phyloP scores from a whole-genome alignment of 2,113 vertebrate species.

The Catharus fuscescens region DNA sequence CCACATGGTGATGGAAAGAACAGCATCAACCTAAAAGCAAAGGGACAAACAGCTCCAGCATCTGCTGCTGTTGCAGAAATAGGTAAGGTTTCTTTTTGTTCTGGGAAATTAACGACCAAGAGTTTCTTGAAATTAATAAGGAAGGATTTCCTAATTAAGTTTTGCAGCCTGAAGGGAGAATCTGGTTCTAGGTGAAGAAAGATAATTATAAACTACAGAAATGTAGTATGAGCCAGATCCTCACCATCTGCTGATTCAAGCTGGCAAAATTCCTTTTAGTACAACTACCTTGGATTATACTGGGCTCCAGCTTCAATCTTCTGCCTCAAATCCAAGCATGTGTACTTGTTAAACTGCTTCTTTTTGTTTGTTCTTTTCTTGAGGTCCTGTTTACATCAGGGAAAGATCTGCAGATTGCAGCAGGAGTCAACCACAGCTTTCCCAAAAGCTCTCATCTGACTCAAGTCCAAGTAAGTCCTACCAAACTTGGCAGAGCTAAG shows the following conservation, averaged over 20 bases:
- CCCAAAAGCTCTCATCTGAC: neutral
- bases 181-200: slow-evolving; percentile 29
- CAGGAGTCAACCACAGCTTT: slow-evolving; percentile 7
- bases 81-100: slow-evolving; percentile 48
- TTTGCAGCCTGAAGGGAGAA: slow-evolving; percentile 39
- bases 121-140: slow-evolving; percentile 4
- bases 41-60: neutral
- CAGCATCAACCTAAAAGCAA: neutral
- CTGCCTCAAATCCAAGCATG: neutral
- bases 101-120: neutral
- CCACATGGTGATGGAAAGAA: neutral
- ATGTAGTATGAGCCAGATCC: neutral
- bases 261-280: slow-evolving; percentile 13
- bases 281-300: slow-evolving; percentile 4
- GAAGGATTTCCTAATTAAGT: slow-evolving; percentile 41
- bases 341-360: neutral
- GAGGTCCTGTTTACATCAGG: slow-evolving; percentile 16
- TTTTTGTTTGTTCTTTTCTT: slow-evolving; percentile 16
- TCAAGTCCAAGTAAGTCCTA: neutral
- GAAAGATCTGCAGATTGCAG: slow-evolving; percentile 3
- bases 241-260: slow-evolving; percentile 45
- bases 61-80: neutral
- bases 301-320: neutral
- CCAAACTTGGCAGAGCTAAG: neutral
- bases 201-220: slow-evolving; percentile 40